These are phyloP conservation scores for Paedocypris micromegethes DNA, from an alignment of 2,797 vertebrate genomes.

Conservation along the genomic window DNA sequence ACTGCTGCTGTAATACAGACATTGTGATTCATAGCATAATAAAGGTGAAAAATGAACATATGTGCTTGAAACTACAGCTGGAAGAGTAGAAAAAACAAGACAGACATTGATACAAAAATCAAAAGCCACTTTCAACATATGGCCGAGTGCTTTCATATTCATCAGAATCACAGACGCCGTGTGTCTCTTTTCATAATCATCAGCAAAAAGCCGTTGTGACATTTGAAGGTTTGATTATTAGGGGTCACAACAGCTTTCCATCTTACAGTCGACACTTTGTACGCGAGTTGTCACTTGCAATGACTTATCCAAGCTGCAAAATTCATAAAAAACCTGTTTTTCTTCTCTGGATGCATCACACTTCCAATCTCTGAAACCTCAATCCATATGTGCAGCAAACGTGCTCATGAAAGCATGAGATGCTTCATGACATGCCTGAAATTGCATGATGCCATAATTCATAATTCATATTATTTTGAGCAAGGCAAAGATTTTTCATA, in stretches of 20 bases:
- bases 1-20: constrained; percentile 2
- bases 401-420: not conserved
- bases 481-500: too few species aligned
- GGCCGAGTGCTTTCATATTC: constrained; percentile 16
- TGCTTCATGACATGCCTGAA: not conserved
- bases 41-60: not conserved
- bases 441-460: not conserved
- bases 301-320: not conserved
- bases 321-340: not conserved
- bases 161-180: constrained; percentile 3
- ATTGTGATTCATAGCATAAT: not conserved
- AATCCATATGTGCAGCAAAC: not conserved
- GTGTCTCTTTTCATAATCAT: constrained; percentile 25
- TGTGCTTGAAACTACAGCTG: not conserved
- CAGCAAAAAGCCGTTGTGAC: constrained; percentile 16
- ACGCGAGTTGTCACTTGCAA: not conserved
- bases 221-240: constrained; percentile 30
- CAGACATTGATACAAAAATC: not conserved
- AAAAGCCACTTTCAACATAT: constrained; percentile 1
- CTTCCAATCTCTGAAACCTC: not conserved
- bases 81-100: not conserved
- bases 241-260: constrained; percentile 9
- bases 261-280: constrained; percentile 13
- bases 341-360: not conserved
- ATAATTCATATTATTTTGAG: too few species aligned